Evolutionary conservation across 2,113 vertebrate species (phyloP).

Genomic region (Saccopteryx bilineata): DNA sequence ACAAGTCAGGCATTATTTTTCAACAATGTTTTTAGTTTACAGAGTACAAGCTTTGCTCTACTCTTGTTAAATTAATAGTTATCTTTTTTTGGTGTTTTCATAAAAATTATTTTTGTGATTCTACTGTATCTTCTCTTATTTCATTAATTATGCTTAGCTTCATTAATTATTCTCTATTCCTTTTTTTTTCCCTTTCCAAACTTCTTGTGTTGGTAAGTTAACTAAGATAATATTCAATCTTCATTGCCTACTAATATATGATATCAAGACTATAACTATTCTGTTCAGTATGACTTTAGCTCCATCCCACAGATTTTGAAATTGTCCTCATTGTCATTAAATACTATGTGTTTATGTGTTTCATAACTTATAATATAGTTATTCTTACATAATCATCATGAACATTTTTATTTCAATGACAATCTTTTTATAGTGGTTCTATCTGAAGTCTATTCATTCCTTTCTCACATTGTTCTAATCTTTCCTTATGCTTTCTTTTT

Average conservation of each 20-base stretch:
- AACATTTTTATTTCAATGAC: neutral
- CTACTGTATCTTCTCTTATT: neutral
- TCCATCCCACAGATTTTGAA: neutral
- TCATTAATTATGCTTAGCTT: neutral
- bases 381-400: neutral
- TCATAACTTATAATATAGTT: constrained; percentile 6
- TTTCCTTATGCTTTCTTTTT: neutral
- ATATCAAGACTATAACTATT: neutral
- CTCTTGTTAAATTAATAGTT: neutral
- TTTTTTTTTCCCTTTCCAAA: neutral
- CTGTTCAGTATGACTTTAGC: neutral
- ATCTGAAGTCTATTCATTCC: neutral
- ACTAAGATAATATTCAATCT: constrained; percentile 12
- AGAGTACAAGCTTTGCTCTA: neutral
- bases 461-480: constrained; percentile 3
- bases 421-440: neutral
- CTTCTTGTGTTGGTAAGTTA: neutral
- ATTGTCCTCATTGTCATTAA: neutral
- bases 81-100: neutral
- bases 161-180: neutral
- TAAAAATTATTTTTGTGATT: constrained; percentile 24
- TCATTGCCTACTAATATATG: neutral
- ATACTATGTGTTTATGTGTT: neutral
- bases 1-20: neutral
- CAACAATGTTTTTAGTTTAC: neutral